Conservation (phyloP, 1,140 invertebrate genomes). For the Centruroides vittatus region DNA sequence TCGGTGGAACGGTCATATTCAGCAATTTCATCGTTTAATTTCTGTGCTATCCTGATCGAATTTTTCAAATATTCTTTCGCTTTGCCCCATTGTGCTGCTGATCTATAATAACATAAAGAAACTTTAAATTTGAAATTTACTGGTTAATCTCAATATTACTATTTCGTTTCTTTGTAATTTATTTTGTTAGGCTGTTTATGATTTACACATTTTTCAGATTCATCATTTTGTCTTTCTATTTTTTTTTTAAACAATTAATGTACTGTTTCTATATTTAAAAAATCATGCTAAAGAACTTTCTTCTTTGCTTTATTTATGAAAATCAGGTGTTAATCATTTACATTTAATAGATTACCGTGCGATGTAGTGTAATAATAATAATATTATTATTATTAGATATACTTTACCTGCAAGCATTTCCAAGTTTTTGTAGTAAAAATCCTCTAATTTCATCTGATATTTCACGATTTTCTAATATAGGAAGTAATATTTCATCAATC, state of each 20-base stretch:
- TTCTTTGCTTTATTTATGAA: no score
- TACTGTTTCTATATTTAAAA: no score
- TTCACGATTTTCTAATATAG: not conserved
- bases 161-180: no score
- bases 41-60: not conserved
- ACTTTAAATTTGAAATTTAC: not conserved
- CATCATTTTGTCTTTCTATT: no score
- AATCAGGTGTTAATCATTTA: no score
- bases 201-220: no score
- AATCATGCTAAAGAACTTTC: no score
- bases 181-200: no score
- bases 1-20: slow-evolving; percentile 3
- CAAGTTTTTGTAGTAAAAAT: not conserved
- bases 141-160: no score
- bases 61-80: not conserved
- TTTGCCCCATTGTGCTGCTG: not conserved
- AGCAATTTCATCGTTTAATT: not conserved
- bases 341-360: no score
- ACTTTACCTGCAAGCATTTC: not conserved
- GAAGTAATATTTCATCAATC: not conserved
- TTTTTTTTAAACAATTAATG: no score
- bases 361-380: no score
- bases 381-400: not conserved
- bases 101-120: not conserved
- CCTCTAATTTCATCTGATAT: not conserved